These are phyloP conservation scores for Orientallactaga bullata DNA, from an alignment of 2,113 vertebrate species.

Conservation along the genomic window DNA sequence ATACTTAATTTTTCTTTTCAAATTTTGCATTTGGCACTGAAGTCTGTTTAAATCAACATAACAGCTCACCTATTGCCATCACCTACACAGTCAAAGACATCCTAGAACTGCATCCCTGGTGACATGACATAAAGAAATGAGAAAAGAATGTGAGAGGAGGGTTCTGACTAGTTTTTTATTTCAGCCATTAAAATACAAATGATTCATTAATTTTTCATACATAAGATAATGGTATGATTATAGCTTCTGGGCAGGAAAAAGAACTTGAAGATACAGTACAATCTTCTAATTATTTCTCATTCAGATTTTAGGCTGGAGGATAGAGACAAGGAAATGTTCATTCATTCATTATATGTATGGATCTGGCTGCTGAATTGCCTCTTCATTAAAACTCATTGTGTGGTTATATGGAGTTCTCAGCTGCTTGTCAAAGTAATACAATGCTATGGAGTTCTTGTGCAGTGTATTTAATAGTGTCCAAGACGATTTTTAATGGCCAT, in stretches of 20 bases:
- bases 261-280: neutral
- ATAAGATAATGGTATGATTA: neutral
- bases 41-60: neutral
- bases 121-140: neutral
- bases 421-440: neutral
- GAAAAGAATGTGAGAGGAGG: neutral
- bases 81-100: neutral
- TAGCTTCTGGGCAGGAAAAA: conserved; percentile 1
- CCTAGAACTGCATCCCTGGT: neutral
- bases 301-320: neutral
- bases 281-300: neutral
- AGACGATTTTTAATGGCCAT: neutral
- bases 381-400: neutral
- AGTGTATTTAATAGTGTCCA: neutral
- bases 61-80: neutral
- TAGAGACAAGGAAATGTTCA: neutral
- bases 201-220: conserved; percentile 45
- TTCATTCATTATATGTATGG: neutral
- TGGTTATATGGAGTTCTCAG: neutral
- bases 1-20: neutral
- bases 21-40: conserved; percentile 31
- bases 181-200: conserved; percentile 45
- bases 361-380: neutral
- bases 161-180: neutral
- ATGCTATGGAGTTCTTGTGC: neutral